Evolutionary conservation across 2,797 vertebrate species (phyloP).

Genomic region (Notoglanidium macrostoma): DNA sequence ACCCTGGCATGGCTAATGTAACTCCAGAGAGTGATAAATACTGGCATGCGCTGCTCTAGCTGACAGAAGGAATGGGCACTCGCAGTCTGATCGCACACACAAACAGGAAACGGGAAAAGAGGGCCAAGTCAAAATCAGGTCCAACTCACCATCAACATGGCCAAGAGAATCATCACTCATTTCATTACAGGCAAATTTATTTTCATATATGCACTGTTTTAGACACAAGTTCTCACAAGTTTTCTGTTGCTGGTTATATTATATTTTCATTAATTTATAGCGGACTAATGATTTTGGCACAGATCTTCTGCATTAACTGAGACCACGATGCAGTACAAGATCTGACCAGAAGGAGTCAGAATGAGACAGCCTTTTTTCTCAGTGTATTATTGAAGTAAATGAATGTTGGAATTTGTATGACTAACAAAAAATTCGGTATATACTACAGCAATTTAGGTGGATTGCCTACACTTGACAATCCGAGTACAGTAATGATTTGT

Average conservation of each 20-base stretch:
- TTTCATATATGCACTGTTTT: background rate
- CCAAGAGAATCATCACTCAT: conserved; percentile 15
- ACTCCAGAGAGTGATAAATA: conserved; percentile 34
- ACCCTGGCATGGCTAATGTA: conserved; percentile 26
- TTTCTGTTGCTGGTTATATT: background rate
- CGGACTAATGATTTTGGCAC: background rate
- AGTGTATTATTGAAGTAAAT: background rate
- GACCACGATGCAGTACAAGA: background rate
- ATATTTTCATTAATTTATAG: background rate
- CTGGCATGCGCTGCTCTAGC: background rate
- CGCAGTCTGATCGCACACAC: background rate
- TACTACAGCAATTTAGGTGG: background rate
- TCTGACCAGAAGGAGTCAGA: conserved; percentile 41
- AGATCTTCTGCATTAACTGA: background rate
- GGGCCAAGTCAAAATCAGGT: conserved; percentile 18
- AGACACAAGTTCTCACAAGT: background rate
- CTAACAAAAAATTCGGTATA: background rate
- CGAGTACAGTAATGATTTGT: background rate
- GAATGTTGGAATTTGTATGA: background rate
- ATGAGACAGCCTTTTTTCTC: background rate
- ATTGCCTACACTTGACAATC: background rate
- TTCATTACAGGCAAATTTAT: background rate
- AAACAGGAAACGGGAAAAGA: conserved; percentile 17
- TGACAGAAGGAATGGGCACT: conserved; percentile 32
- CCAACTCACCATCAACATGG: background rate